Evolutionary conservation across 2,797 vertebrate genomes (phyloP).

Genomic region (Dermochelys coriacea): DNA sequence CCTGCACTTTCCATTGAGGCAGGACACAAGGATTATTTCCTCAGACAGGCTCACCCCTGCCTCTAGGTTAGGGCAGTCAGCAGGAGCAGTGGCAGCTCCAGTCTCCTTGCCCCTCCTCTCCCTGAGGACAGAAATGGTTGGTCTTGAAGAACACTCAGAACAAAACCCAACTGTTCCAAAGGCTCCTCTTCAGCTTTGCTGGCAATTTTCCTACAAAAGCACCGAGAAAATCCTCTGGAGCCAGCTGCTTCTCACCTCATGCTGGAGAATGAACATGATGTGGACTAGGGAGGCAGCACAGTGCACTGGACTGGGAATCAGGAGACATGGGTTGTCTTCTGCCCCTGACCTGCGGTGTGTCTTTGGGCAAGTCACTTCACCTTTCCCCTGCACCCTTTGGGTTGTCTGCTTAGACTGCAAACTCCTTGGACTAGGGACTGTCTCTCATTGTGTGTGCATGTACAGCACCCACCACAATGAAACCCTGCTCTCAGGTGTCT

Average conservation of each 20-base stretch:
- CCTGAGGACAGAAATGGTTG: fast-evolving
- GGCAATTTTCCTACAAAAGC: neutral
- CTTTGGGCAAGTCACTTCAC: too few relatives aligned
- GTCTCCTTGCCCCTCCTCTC: neutral
- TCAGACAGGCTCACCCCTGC: neutral
- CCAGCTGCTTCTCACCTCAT: too few relatives aligned
- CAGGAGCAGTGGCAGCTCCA: neutral
- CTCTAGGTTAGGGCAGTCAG: neutral
- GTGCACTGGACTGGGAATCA: too few relatives aligned
- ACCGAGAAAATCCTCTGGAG: too few relatives aligned
- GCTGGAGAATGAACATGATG: neutral
- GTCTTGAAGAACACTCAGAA: neutral
- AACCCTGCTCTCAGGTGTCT: too few relatives aligned
- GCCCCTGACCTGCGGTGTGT: too few relatives aligned
- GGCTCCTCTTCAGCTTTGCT: neutral
- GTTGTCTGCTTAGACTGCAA: too few relatives aligned
- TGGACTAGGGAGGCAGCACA: too few relatives aligned
- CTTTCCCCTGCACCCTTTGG: too few relatives aligned
- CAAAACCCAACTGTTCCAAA: neutral
- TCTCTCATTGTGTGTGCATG: too few relatives aligned
- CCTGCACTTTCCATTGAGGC: neutral
- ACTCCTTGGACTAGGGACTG: too few relatives aligned
- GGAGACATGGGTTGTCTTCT: neutral
- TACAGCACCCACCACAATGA: too few relatives aligned
- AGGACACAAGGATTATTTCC: neutral